Conservation (phyloP, 2,113 vertebrate species). For the Mustela lutreola region DNA sequence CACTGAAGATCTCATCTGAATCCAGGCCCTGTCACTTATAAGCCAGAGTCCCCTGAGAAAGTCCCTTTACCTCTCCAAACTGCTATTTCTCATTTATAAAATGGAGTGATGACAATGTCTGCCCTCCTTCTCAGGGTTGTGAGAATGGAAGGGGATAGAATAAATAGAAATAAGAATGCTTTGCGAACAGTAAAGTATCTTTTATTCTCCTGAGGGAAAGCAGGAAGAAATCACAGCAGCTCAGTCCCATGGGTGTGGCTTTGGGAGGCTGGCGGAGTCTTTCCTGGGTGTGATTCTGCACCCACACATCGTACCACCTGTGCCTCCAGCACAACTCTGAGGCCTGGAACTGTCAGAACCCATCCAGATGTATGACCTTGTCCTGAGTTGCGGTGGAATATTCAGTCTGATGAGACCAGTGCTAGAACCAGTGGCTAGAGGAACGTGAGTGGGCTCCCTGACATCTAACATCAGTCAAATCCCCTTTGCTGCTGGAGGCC, state of each 20-base stretch:
- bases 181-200: not conserved
- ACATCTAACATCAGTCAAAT: rapidly evolving
- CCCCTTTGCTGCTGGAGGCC: not conserved
- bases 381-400: not conserved
- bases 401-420: not conserved
- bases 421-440: not conserved
- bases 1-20: not conserved
- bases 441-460: not conserved
- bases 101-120: not conserved
- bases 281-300: not conserved
- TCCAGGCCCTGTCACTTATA: not conserved
- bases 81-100: not conserved
- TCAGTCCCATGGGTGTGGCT: not conserved
- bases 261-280: not conserved
- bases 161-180: not conserved
- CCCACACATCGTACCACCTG: not conserved
- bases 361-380: not conserved
- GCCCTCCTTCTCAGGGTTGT: not conserved
- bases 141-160: not conserved
- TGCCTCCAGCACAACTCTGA: not conserved
- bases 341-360: not conserved
- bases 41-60: not conserved
- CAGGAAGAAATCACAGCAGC: not conserved
- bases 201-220: not conserved
- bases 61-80: not conserved